Percentiles rank a stretch among this genome's conserved stretches.
Conservation (phyloP, 2,113 vertebrate species). For the Passerina amoena region DNA sequence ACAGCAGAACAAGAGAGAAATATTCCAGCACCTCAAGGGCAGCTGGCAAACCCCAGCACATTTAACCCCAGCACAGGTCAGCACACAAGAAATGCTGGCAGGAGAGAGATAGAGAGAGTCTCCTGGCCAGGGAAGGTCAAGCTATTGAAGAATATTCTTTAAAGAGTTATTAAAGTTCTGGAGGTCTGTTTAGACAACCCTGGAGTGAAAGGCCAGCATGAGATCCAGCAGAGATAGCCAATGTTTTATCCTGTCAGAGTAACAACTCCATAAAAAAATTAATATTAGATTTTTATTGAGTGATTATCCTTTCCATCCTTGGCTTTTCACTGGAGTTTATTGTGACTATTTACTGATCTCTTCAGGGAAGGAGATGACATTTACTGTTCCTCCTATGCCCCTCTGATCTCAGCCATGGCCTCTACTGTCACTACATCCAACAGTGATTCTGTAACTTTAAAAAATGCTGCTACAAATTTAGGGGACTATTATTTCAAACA, state of each 20-base stretch:
- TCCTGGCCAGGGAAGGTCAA: background rate
- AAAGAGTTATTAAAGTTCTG: background rate
- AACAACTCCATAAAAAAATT: background rate
- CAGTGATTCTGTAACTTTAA: background rate
- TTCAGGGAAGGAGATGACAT: conserved; percentile 31
- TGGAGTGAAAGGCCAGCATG: background rate
- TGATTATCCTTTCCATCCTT: background rate
- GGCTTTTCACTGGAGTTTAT: background rate
- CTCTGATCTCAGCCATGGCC: background rate
- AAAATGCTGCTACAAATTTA: background rate
- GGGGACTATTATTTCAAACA: background rate
- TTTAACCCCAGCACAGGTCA: background rate
- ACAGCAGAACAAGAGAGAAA: background rate
- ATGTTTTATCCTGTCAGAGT: background rate
- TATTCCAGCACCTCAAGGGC: background rate
- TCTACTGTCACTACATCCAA: background rate
- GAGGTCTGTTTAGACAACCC: conserved; percentile 16
- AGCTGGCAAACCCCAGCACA: background rate
- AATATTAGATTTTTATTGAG: conserved; percentile 12
- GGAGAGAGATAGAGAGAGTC: background rate
- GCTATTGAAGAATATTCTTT: background rate
- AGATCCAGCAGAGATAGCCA: background rate
- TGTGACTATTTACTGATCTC: conserved; percentile 19
- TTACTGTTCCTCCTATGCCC: background rate
- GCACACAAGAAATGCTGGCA: background rate